Base-by-base conservation (phyloP, 2,797 vertebrate genomes). In the Capromys pilorides region DNA sequence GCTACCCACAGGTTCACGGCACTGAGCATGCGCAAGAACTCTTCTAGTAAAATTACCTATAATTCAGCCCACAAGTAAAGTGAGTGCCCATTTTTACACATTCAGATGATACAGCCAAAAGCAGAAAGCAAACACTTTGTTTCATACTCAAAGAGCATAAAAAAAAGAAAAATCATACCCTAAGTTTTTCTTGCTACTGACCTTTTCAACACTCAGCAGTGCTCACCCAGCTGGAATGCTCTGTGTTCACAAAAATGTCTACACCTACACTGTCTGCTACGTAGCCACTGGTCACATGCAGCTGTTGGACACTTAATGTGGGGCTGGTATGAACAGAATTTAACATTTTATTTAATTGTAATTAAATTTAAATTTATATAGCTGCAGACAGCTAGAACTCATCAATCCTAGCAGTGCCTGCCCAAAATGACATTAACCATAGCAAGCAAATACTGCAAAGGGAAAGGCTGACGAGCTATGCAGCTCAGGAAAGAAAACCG, bases 391-490 rank as follows among this genome's bases (percentile, higher is more conserved):
- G 99, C 99, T 1, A 99, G 90, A 99, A 98, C 94, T 99, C 99
- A 0, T 99, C 99, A 97, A 99, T 99, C 98, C 99, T 99, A 93
- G 99, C 99, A 96, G 98, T 99, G 92, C 99, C 99, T 11, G 99
- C 99, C 99, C 99, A 99, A 98, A 99, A 99, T 2, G 99, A 99
- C 99, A 99, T 99, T 93, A 99, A 96, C 99, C 99, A 87, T 99
- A 99, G 36, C 99, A 99, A n/a, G 99, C 99, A 83, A 99, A 99
- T 81, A 99, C 99, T 99, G 98, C 94, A 98, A 98, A 97, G 6
- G 98, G 71, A 98, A 95, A 96, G 67, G 96, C 39, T 75, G 71
- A 26, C 3, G 71, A 39, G 71, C 39, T 75, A 2, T 14, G 6
- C 6, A 7, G 71, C 39, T 14, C 45, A 26, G 39, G 1, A 24